phyloP scores from a whole-genome alignment of 2,797 vertebrate species.

The Danio choprae region DNA sequence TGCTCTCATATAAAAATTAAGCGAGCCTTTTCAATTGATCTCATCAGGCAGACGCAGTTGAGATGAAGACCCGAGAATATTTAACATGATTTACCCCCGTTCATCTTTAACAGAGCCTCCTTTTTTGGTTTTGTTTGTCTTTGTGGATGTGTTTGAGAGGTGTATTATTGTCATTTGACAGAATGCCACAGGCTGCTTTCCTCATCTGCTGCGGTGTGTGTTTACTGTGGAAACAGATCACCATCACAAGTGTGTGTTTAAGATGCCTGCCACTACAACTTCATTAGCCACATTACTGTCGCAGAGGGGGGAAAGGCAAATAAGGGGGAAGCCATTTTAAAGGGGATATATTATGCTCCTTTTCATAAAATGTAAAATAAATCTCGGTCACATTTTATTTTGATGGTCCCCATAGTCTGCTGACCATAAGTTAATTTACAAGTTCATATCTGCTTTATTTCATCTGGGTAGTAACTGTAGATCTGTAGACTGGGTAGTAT shows the following conservation, averaged over 20 bases:
- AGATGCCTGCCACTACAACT: constrained; percentile 33
- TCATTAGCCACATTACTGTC: constrained; percentile 27
- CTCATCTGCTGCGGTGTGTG: constrained; percentile 36
- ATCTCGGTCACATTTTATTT: too few relatives aligned
- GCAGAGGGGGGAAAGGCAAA: not conserved
- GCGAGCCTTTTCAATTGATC: not conserved
- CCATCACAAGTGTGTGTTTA: constrained; percentile 30
- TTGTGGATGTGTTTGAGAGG: constrained; percentile 22
- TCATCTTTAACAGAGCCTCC: constrained; percentile 16
- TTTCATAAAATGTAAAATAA: too few relatives aligned
- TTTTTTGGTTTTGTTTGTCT: constrained; percentile 16
- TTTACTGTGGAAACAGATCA: constrained; percentile 37
- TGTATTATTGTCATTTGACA: constrained; percentile 40
- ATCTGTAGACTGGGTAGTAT: too few relatives aligned
- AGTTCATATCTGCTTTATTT: too few relatives aligned
- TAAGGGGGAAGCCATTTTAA: not conserved
- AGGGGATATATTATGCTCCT: too few relatives aligned
- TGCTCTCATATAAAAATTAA: not conserved
- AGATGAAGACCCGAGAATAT: constrained; percentile 24
- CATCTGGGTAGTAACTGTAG: too few relatives aligned
- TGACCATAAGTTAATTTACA: too few relatives aligned
- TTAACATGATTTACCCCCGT: constrained; percentile 9
- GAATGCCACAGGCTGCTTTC: constrained; percentile 30
- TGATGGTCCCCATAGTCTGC: too few relatives aligned
- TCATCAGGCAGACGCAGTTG: not conserved